Evolutionary conservation across 2,113 vertebrate genomes (phyloP).

Genomic region (Uria lomvia): DNA sequence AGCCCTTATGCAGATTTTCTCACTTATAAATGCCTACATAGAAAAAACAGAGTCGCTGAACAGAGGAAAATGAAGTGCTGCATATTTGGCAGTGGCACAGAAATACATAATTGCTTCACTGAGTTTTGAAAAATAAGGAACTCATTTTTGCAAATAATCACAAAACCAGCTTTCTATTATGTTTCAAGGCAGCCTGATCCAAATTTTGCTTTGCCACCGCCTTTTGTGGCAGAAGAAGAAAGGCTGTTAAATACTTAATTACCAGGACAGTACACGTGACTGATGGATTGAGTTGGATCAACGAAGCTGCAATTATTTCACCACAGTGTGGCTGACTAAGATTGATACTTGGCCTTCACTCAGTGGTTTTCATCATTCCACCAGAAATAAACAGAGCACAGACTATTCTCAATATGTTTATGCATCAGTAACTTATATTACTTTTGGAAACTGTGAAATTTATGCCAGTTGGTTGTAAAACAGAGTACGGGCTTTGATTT

Average conservation of each 20-base stretch:
- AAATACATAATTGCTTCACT: not conserved
- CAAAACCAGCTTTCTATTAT: not conserved
- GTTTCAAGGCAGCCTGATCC: not conserved
- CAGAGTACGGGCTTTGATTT: not conserved
- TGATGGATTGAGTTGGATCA: not conserved
- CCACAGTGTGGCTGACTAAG: constrained; percentile 20
- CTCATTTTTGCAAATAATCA: constrained; percentile 12
- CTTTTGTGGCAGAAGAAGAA: constrained; percentile 40
- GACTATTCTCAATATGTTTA: constrained; percentile 17
- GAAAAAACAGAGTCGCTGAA: not conserved
- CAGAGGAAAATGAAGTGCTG: not conserved
- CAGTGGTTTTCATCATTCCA: constrained; percentile 25
- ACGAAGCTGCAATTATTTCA: constrained; percentile 36
- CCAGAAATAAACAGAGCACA: constrained; percentile 48
- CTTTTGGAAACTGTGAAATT: constrained; percentile 29
- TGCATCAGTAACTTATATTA: constrained; percentile 13
- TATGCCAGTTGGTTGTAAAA: constrained; percentile 5
- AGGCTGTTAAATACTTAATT: constrained; percentile 47
- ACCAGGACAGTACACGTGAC: constrained; percentile 7
- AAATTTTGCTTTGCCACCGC: constrained; percentile 8
- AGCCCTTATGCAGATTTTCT: not conserved
- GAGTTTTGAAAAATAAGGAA: constrained; percentile 16
- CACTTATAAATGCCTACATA: not conserved
- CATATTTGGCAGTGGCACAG: not conserved
- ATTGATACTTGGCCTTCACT: constrained; percentile 43